Base-by-base conservation (phyloP, 2,797 vertebrate genomes). In the Gymnothorax javanicus region DNA sequence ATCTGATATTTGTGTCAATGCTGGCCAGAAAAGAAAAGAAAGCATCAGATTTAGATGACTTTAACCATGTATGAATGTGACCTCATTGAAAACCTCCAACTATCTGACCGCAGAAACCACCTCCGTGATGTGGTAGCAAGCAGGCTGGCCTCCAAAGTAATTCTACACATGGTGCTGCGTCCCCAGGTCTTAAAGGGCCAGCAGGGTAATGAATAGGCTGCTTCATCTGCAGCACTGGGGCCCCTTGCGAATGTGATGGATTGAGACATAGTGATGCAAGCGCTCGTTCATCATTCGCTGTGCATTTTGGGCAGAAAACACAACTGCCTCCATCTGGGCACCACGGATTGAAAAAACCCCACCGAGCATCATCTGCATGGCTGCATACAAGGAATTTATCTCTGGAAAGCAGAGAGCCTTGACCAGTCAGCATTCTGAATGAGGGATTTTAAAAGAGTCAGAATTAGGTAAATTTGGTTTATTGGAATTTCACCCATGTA, bases 171-270 rank as follows among this genome's bases (percentile, higher is more conserved):
- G 8, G 17, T 17, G 43, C 20, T 3, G 75, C 43, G 75, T 79
- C 75, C 75, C 4, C 50, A 4, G 20, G 4, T 54, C 50, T 52
- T 11, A n/a, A 54, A n/a, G 20, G 75, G 75, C 2, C 20, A 50
- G 43, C 17, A 23, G 7, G 15, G 75, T 79, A 79, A 79, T 54
- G 75, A 79, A 79, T 79, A n/a, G 75, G 75, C 75, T 11, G 75
- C 20, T 54, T 9, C 50, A 7, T 23, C 75, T n/a, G 20, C 17
- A 23, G 75, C n/a, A 27, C 75, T 7, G 6, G 75, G 43, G 43
- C 75, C 8, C 6, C n/a, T 7, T 54, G 50, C 54, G 3, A 9
- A 79, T n/a, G 50, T 54, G 75, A 79, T 13, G n/a, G 50, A 8
- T 17, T 23, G 2, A 79, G 75, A 79, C n/a, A 79, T 52, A 79